phyloP scores from a whole-genome alignment of 2,797 vertebrate genomes.

The Uromys caudimaculatus region DNA sequence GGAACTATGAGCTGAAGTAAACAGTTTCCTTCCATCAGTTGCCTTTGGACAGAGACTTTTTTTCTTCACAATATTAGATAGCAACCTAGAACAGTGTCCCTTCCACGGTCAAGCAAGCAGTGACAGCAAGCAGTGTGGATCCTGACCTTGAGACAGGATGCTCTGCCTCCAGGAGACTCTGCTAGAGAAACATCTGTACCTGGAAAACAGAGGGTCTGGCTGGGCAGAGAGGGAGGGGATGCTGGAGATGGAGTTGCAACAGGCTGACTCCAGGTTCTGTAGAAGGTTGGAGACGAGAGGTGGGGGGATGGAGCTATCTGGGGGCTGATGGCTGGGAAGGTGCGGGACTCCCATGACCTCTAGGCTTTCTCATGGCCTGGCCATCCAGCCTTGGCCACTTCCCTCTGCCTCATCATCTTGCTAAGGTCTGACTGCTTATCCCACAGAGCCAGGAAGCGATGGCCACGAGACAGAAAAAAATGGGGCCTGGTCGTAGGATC shows the following conservation, averaged over 20 bases:
- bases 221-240: not conserved
- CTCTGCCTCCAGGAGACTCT: not conserved
- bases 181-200: not conserved
- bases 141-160: not conserved
- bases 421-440: not conserved
- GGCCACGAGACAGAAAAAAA: not conserved
- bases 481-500: not conserved
- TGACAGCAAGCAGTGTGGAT: not conserved
- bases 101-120: not conserved
- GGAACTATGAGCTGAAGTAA: not conserved
- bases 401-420: not conserved
- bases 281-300: not conserved
- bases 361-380: not conserved
- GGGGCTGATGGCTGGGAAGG: not conserved
- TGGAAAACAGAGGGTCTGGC: not conserved
- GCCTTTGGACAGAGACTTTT: not conserved
- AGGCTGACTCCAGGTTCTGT: not conserved
- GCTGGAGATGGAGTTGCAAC: not conserved
- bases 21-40: not conserved
- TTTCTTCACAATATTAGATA: not conserved
- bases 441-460: not conserved
- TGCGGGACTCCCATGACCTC: not conserved
- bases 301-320: not conserved
- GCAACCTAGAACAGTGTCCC: not conserved
- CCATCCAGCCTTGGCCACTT: not conserved